Base-by-base conservation (phyloP, 35 echinoderm and acorn worm species). In the Lytechinus variegatus region DNA sequence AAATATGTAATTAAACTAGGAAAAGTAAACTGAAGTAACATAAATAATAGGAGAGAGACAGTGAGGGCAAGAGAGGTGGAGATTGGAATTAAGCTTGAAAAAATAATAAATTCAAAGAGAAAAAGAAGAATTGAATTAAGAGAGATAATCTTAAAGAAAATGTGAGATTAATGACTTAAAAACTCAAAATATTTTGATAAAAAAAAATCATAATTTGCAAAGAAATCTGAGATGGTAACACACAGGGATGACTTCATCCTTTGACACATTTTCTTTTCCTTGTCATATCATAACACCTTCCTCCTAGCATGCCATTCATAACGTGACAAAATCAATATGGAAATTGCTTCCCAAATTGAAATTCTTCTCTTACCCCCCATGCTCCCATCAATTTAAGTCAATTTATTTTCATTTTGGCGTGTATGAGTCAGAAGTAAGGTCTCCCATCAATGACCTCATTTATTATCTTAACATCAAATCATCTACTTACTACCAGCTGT, bases 401-500 rank as follows among this genome's bases (percentile, higher is more conserved):
- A 79, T 79, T 79, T 79, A 21, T 79, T 24, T 79, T 24, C 66
- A n/a, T 79, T 79, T 79, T 79, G 66, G 66, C 66, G 5, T n/a
- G 66, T 24, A n/a, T 79, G n/a, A n/a, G n/a, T n/a, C n/a, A n/a
- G 66, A 16, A 24, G 4, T n/a, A 24, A 24, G 66, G 3, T n/a
- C 66, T 79, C 6, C n/a, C 66, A 79, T 19, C 66, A 16, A 8
- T 8, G 0, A 14, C 16, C 4, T 79, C 19, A 79, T 79, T 79
- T 79, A 79, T 79, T 79, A 79, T 79, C 66, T 79, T 79, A 79
- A n/a, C 66, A 16, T 79, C 66, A 24, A n/a, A 79, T 79, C 66
- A 79, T 79, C n/a, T n/a, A 58, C 9, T 58, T 58, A 11, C 56
- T n/a, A n/a, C n/a, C n/a, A n/a, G n/a, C n/a, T 44, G 33, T 44